A percentile compares a stretch with the other conserved stretches of the same genome.
Conservation (phyloP, 2,888 invertebrate genomes). For the Bembecia ichneumoniformis region DNA sequence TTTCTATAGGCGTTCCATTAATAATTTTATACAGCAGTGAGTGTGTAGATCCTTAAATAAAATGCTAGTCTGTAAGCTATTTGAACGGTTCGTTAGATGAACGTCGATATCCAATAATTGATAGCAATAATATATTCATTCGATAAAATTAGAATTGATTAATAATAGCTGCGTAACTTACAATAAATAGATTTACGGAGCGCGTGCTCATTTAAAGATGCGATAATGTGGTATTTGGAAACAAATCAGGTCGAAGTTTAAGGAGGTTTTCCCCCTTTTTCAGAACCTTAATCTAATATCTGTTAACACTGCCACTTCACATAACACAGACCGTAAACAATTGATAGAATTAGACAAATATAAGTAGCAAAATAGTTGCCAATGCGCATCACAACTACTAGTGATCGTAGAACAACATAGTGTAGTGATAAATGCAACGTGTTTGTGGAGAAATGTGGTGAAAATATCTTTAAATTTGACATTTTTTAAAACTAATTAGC, state of each 20-base stretch:
- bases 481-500: too few species aligned
- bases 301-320: not conserved
- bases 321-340: not conserved
- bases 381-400: slow-evolving; percentile 15
- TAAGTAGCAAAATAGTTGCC: not conserved
- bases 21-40: not conserved
- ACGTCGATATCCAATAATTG: not conserved
- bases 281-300: not conserved
- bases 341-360: not conserved
- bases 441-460: too few species aligned
- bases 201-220: too few species aligned
- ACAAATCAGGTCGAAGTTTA: not conserved
- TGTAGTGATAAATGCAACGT: slow-evolving; percentile 23
- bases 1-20: not conserved
- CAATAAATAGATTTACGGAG: not conserved
- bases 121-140: not conserved
- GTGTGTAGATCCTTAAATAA: not conserved
- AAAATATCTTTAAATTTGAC: too few species aligned
- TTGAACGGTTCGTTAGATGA: not conserved
- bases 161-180: not conserved
- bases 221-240: too few species aligned
- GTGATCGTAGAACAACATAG: slow-evolving; percentile 54
- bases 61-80: slow-evolving; percentile 1
- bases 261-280: not conserved
- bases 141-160: not conserved